A percentile compares a stretch with the other conserved stretches of the same genome.
These are phyloP conservation scores for Stegodyphus mimosarum DNA, from an alignment of 1,140 invertebrate species.

Conservation along the genomic window DNA sequence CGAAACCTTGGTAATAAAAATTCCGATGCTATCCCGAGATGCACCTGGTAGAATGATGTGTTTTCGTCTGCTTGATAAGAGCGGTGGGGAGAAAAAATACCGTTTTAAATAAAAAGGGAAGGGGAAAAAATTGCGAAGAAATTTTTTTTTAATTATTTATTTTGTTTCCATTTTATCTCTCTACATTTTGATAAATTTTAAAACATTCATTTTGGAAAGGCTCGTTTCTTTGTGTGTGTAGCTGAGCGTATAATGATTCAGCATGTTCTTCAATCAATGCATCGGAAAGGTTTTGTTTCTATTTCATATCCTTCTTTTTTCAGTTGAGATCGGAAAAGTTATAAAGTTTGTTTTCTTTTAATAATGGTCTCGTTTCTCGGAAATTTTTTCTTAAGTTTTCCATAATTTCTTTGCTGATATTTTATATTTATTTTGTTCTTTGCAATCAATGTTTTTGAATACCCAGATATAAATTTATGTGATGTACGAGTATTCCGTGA, in stretches of 20 bases:
- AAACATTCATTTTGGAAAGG: conserved; percentile 27
- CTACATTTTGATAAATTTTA: conserved; percentile 49
- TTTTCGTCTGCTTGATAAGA: not conserved
- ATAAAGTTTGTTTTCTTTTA: not conserved
- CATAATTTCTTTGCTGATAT: not conserved
- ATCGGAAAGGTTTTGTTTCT: conserved; percentile 5
- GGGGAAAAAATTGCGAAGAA: not conserved
- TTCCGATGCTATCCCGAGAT: not conserved
- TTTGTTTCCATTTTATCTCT: not conserved
- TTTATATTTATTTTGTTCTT: not conserved
- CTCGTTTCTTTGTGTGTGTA: conserved; percentile 6
- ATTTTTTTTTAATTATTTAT: not conserved
- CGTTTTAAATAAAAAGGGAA: too few relatives aligned
- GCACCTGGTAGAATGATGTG: not conserved
- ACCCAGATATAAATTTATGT: too few relatives aligned
- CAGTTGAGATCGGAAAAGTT: conserved; percentile 3
- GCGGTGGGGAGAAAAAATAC: not conserved
- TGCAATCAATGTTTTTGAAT: not conserved
- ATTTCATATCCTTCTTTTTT: not conserved
- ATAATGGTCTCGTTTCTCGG: not conserved
- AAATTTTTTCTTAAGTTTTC: not conserved
- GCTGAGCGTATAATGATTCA: conserved; percentile 34
- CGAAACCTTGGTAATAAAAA: too few relatives aligned
- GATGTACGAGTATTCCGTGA: too few relatives aligned
- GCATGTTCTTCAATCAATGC: conserved; percentile 34